Conservation (phyloP, 2,797 vertebrate species). For the Periophthalmus magnuspinnatus region DNA sequence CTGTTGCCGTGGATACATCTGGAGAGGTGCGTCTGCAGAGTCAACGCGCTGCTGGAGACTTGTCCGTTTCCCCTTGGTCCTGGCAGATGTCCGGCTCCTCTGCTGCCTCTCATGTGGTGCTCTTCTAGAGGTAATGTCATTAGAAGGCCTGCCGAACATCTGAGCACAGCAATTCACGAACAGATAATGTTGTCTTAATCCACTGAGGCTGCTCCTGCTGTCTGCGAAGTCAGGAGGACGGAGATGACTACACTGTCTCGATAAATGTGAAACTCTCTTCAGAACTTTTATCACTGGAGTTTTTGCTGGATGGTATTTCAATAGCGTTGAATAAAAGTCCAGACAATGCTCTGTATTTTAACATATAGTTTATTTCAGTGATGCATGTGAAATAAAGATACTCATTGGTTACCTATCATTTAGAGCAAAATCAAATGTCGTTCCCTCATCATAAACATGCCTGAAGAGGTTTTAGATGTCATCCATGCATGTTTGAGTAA, state of each 20-base stretch:
- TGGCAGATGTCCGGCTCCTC: conserved; percentile 61
- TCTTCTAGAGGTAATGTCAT: conserved; percentile 72
- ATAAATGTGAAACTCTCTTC: too few species aligned
- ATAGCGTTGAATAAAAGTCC: too few species aligned
- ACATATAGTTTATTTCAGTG: too few species aligned
- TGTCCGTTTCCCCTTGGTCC: conserved; percentile 30
- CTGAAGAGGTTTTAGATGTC: too few species aligned
- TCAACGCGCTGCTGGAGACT: conserved; percentile 31
- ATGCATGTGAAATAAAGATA: too few species aligned
- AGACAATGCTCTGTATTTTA: too few species aligned
- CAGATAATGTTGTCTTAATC: conserved; percentile 39
- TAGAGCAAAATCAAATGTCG: too few species aligned
- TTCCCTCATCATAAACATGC: too few species aligned
- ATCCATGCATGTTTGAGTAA: too few species aligned
- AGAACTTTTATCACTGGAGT: too few species aligned
- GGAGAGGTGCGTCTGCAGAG: conserved; percentile 43
- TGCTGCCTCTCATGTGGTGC: conserved; percentile 46
- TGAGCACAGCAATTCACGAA: conserved; percentile 32
- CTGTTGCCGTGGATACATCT: conserved; percentile 45
- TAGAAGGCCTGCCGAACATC: conserved; percentile 38
- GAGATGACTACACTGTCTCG: background rate
- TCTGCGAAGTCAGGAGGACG: background rate
- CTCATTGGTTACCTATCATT: too few species aligned
- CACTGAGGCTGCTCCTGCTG: background rate
- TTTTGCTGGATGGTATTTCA: too few species aligned